Percentiles rank a stretch among this genome's conserved stretches.
Evolutionary conservation across 1,140 invertebrate genomes (phyloP).

Genomic region (Pogonomyrmex californicus): DNA sequence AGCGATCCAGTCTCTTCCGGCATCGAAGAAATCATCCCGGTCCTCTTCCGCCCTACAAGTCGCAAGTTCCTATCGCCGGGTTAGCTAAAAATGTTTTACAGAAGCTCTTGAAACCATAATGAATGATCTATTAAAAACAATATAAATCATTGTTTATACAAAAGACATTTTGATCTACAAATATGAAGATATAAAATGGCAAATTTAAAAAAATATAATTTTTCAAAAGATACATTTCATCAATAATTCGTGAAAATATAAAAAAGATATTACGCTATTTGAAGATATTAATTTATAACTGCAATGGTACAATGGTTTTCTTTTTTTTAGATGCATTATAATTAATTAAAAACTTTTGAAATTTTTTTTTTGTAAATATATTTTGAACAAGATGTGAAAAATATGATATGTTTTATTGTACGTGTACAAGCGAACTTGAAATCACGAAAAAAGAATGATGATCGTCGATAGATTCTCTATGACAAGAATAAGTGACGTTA

Average conservation of each 20-base stretch:
- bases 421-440: background rate
- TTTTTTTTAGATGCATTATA: background rate
- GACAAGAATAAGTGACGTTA: background rate
- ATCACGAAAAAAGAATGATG: background rate
- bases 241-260: background rate
- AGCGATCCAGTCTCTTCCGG: conserved; percentile 76
- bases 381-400: background rate
- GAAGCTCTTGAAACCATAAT: conserved; percentile 29
- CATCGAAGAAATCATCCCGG: conserved; percentile 76
- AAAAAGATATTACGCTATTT: background rate
- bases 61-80: conserved; percentile 65
- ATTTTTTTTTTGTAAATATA: background rate
- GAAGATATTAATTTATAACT: conserved; percentile 2
- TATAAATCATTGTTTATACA: background rate
- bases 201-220: conserved; percentile 4
- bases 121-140: background rate
- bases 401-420: background rate
- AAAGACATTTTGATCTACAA: background rate
- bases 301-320: background rate
- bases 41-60: conserved; percentile 16
- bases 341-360: background rate
- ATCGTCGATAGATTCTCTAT: background rate
- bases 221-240: background rate
- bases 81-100: conserved; percentile 71
- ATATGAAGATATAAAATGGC: background rate